Percentiles rank a stretch among this genome's conserved stretches.
Evolutionary conservation across 2,113 vertebrate species (phyloP).

Genomic region (Sclerurus mexicanus): DNA sequence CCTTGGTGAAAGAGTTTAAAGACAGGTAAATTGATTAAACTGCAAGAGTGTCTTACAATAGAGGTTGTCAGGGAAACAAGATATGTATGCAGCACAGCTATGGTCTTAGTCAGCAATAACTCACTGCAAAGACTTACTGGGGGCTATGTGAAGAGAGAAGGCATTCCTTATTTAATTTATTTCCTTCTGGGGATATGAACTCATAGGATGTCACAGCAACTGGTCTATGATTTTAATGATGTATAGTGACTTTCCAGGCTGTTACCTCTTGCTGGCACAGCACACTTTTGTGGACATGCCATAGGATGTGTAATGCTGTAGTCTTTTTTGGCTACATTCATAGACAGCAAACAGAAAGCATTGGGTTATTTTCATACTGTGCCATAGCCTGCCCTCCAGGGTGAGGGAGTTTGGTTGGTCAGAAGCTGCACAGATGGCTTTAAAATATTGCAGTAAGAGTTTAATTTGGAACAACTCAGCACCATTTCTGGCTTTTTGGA

Average conservation of each 20-base stretch:
- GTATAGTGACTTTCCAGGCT: not conserved
- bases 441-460: not conserved
- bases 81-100: not conserved
- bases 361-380: not conserved
- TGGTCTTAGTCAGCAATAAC: not conserved
- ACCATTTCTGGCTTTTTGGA: not conserved
- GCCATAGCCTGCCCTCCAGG: not conserved
- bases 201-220: not conserved
- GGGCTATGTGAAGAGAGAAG: not conserved
- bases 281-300: not conserved
- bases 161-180: not conserved
- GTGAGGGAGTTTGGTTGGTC: not conserved
- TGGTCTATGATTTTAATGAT: not conserved
- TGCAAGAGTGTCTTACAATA: not conserved
- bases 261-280: not conserved
- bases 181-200: not conserved
- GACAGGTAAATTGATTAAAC: not conserved
- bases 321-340: constrained; percentile 18
- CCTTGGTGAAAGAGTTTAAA: not conserved
- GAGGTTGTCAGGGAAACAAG: not conserved
- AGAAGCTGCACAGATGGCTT: not conserved
- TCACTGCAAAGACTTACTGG: not conserved
- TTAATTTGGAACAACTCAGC: not conserved
- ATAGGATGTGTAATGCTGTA: not conserved
- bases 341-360: not conserved